phyloP scores from a whole-genome alignment of 2,797 vertebrate species.

The Stomatorhinus walkeri region DNA sequence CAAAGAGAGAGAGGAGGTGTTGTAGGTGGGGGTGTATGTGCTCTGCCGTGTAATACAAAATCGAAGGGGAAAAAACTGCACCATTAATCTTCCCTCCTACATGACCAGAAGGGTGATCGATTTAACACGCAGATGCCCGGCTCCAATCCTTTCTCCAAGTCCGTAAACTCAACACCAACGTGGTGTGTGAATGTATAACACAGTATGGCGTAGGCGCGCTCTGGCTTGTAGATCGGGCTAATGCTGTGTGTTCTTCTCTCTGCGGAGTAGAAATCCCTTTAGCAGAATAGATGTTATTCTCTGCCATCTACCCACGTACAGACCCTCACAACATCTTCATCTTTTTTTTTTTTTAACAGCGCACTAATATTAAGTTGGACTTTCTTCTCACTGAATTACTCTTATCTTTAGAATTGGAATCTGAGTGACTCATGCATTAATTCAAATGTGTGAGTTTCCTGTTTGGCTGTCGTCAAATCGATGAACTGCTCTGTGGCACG shows the following conservation, averaged over 20 bases:
- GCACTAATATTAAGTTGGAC: background rate
- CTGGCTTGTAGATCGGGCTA: background rate
- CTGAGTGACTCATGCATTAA: background rate
- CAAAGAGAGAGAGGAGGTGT: background rate
- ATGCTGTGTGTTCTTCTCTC: background rate
- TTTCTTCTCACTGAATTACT: background rate
- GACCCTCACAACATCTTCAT: background rate
- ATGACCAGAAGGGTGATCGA: conserved; percentile 1
- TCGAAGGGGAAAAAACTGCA: background rate
- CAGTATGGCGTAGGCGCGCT: background rate
- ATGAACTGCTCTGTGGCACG: background rate
- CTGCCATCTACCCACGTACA: background rate
- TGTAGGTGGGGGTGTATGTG: background rate
- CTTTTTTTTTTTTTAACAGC: background rate
- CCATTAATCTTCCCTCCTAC: background rate
- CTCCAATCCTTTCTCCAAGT: background rate
- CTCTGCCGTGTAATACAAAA: background rate
- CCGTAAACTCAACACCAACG: background rate
- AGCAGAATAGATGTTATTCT: background rate
- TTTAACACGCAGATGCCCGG: background rate
- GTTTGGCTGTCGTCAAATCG: background rate
- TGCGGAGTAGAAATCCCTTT: background rate
- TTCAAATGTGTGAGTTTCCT: background rate
- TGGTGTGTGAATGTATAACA: background rate
- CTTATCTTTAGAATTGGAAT: background rate